A percentile compares a stretch with the other conserved stretches of the same genome.
phyloP scores from a whole-genome alignment of 2,888 invertebrate species.

The Synanthedon tipuliformis region DNA sequence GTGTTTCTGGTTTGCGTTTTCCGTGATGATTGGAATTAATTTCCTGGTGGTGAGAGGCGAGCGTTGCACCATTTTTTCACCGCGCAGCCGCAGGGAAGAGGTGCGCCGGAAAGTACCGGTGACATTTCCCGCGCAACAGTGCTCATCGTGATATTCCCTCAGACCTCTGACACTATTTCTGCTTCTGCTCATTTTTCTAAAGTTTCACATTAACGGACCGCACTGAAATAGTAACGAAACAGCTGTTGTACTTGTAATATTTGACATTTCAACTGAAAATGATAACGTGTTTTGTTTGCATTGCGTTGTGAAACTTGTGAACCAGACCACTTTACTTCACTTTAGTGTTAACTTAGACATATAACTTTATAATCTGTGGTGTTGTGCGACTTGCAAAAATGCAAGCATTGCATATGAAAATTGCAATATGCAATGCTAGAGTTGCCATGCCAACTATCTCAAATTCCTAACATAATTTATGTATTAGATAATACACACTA shows the following conservation, averaged over 20 bases:
- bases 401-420: too few species aligned
- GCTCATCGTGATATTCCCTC: constrained; percentile 58
- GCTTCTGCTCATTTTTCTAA: constrained; percentile 59
- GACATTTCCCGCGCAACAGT: constrained; percentile 64
- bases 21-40: constrained; percentile 73
- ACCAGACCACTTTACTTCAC: too few species aligned
- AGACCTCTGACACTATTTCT: constrained; percentile 52
- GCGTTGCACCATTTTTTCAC: constrained; percentile 70
- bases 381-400: too few species aligned
- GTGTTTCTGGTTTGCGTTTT: constrained; percentile 64
- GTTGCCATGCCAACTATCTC: too few species aligned
- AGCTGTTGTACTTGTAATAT: constrained; percentile 28
- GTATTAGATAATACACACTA: too few species aligned
- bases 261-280: not conserved
- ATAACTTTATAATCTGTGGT: too few species aligned
- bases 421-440: too few species aligned
- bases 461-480: too few species aligned
- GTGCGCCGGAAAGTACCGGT: constrained; percentile 72
- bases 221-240: constrained; percentile 41
- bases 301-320: too few species aligned
- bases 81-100: constrained; percentile 76
- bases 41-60: constrained; percentile 64
- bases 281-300: too few species aligned
- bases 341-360: too few species aligned
- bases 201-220: constrained; percentile 49